phyloP scores from a whole-genome alignment of 2,113 vertebrate species.

The Sinocyclocheilus maitianheensis region DNA sequence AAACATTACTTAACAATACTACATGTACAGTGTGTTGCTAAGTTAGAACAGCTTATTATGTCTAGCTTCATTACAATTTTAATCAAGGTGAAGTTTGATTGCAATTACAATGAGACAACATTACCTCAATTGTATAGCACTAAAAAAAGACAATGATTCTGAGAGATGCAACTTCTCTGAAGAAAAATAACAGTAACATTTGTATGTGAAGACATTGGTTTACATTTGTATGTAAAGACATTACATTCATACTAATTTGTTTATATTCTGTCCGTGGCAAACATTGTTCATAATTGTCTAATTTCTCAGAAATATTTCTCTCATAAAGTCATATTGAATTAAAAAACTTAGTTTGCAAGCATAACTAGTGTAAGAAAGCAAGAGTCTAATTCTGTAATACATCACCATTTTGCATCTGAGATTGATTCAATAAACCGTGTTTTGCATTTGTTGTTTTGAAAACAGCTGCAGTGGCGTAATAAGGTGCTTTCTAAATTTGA shows the following conservation, averaged over 20 bases:
- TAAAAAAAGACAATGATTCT: neutral
- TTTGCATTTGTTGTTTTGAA: constrained; percentile 25
- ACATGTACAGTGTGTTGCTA: neutral
- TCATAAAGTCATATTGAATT: neutral
- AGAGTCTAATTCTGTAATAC: neutral
- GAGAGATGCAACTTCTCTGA: too few species aligned
- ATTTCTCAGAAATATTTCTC: neutral
- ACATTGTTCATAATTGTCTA: neutral
- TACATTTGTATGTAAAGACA: too few species aligned
- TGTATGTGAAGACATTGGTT: too few species aligned
- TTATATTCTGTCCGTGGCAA: neutral
- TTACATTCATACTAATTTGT: neutral
- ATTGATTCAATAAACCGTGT: neutral
- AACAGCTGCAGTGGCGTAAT: neutral
- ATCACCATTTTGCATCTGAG: neutral
- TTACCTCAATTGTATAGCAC: neutral
- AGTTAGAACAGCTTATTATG: neutral
- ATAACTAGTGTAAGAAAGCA: neutral
- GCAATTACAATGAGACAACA: neutral
- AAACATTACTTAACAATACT: neutral
- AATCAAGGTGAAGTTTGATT: neutral
- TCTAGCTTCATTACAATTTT: neutral
- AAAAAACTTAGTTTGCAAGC: neutral
- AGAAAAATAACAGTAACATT: too few species aligned
- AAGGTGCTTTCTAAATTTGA: constrained; percentile 22